These are phyloP conservation scores for Hirtodrosophila duncani DNA, from an alignment of 2,888 invertebrate genomes.

Conservation along the genomic window DNA sequence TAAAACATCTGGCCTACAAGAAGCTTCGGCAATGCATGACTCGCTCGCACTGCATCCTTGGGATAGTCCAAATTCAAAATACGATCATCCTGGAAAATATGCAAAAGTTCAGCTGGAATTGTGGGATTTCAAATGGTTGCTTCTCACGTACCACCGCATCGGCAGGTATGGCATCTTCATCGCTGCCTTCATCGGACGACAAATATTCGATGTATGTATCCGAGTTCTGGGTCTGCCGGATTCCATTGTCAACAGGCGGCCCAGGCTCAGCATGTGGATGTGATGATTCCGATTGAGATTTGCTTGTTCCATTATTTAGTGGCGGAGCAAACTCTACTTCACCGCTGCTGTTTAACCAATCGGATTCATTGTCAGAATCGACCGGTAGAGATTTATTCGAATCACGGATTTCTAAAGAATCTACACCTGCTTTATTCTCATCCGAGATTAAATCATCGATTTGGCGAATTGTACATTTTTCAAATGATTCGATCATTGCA, in stretches of 20 bases:
- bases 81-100: slow-evolving; percentile 50
- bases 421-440: too few relatives aligned
- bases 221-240: background rate
- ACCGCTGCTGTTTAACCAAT: background rate
- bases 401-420: background rate
- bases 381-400: background rate
- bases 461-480: background rate
- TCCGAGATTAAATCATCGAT: background rate
- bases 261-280: background rate
- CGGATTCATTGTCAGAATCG: background rate
- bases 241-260: background rate
- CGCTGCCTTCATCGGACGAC: slow-evolving; percentile 47
- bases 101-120: background rate
- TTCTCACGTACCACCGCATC: slow-evolving; percentile 65
- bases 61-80: slow-evolving; percentile 69
- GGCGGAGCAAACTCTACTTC: background rate
- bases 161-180: slow-evolving; percentile 66
- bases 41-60: slow-evolving; percentile 49
- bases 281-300: background rate
- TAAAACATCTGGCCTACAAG: slow-evolving; percentile 18
- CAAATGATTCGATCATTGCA: slow-evolving; percentile 4
- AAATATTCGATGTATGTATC: background rate
- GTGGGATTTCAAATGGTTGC: background rate
- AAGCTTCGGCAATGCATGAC: slow-evolving; percentile 41
- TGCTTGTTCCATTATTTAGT: background rate